Percentiles rank a stretch among this genome's conserved stretches.
Evolutionary conservation across 2,888 invertebrate species (phyloP).

Genomic region (Iselma pallidipennis): DNA sequence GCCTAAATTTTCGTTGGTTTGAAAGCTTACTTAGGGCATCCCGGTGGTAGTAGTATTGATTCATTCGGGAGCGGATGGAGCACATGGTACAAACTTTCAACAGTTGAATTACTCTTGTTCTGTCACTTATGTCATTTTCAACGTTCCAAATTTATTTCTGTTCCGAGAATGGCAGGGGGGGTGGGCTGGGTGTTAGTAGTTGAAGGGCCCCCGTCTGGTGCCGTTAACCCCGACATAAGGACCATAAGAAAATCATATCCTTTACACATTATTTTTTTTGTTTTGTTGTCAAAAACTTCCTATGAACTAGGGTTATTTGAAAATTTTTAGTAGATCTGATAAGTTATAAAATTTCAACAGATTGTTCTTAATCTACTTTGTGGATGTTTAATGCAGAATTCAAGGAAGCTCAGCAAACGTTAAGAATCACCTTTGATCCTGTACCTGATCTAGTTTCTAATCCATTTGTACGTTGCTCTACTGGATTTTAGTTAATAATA

Average conservation of each 20-base stretch:
- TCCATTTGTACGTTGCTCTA: background rate
- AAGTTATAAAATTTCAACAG: too few species aligned
- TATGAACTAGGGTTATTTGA: too few species aligned
- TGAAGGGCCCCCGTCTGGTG: background rate
- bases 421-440: background rate
- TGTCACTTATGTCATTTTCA: constrained; percentile 19
- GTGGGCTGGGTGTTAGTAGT: background rate
- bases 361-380: background rate
- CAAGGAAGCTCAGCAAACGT: background rate
- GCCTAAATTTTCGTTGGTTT: constrained; percentile 25
- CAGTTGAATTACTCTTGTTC: constrained; percentile 15
- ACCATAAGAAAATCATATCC: background rate
- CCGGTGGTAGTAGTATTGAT: constrained; percentile 30
- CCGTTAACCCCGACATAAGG: background rate
- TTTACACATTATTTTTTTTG: background rate
- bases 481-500: background rate
- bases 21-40: constrained; percentile 31
- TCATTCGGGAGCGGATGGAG: constrained; percentile 27
- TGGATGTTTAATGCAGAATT: background rate
- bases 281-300: too few species aligned
- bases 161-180: background rate
- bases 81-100: constrained; percentile 25
- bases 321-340: too few species aligned
- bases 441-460: background rate
- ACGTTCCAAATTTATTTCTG: constrained; percentile 13